phyloP scores from a whole-genome alignment of 2,797 vertebrate species.

The Varecia variegata region DNA sequence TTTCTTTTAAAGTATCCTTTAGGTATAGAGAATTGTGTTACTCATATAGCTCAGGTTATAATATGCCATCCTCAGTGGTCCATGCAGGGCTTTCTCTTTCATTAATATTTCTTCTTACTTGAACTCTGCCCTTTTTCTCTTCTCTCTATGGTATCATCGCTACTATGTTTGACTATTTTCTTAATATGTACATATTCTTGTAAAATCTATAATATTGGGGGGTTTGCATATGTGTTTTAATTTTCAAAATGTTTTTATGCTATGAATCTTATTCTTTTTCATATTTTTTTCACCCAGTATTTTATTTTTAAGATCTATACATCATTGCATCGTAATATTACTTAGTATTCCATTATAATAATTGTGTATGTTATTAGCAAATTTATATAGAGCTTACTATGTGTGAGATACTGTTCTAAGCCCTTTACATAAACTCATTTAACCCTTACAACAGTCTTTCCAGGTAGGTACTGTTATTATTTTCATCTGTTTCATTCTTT shows the following conservation, averaged over 20 bases:
- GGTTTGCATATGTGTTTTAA: not conserved
- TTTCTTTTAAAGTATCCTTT: not conserved
- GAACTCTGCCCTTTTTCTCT: not conserved
- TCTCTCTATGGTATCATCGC: not conserved
- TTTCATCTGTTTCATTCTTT: not conserved
- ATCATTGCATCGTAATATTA: not conserved
- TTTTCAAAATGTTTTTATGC: not conserved
- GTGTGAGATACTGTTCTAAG: not conserved
- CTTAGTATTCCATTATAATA: not conserved
- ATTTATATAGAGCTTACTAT: not conserved
- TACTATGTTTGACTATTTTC: not conserved
- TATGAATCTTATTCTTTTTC: not conserved
- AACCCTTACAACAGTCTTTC: not conserved
- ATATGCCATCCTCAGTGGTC: not conserved
- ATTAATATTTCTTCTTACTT: not conserved
- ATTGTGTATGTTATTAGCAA: not conserved
- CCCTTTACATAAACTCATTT: not conserved
- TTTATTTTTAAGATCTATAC: not conserved
- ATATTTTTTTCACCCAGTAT: not conserved
- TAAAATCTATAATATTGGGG: not conserved
- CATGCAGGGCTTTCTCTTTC: not conserved
- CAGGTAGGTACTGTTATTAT: not conserved
- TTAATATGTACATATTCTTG: conserved; percentile 10
- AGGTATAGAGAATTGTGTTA: not conserved
- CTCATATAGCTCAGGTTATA: not conserved